Percentiles rank a stretch among this genome's conserved stretches.
phyloP scores from a whole-genome alignment of 2,888 invertebrate species.

The Branchipolynoe longqiensis region DNA sequence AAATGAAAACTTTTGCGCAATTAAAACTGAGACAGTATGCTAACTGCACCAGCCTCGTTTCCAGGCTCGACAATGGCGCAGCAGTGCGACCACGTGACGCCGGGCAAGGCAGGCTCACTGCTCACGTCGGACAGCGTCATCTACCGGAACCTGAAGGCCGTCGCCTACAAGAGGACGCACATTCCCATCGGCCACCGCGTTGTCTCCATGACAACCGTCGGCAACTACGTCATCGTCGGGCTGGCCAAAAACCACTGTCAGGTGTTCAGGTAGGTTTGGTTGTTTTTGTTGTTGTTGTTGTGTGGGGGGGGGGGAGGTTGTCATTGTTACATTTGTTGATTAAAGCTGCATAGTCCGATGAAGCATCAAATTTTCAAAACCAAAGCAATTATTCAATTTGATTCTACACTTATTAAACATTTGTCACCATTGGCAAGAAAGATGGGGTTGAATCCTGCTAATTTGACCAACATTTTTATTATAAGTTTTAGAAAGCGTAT shows the following conservation, averaged over 20 bases:
- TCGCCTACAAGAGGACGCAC: conserved; percentile 63
- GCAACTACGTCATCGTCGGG: conserved; percentile 57
- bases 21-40: too few species aligned
- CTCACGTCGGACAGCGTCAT: conserved; percentile 57
- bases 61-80: neutral
- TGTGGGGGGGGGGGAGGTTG: too few species aligned
- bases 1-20: too few species aligned
- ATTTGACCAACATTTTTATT: neutral
- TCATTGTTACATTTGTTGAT: too few species aligned
- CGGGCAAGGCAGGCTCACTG: conserved; percentile 8
- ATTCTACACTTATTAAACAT: too few species aligned
- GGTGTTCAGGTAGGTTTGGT: conserved; percentile 63
- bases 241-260: conserved; percentile 58
- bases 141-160: conserved; percentile 62
- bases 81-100: neutral
- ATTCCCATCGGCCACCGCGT: conserved; percentile 55
- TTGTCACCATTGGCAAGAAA: neutral
- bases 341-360: too few species aligned
- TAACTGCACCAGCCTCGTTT: too few species aligned
- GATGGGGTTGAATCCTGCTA: neutral
- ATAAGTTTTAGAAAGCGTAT: too few species aligned
- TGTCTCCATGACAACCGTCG: conserved; percentile 58
- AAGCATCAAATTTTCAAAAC: too few species aligned
- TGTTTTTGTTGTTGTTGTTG: too few species aligned
- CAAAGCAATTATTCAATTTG: too few species aligned